Conservation (phyloP, 1,140 invertebrate species). For the Hermetia illucens region DNA sequence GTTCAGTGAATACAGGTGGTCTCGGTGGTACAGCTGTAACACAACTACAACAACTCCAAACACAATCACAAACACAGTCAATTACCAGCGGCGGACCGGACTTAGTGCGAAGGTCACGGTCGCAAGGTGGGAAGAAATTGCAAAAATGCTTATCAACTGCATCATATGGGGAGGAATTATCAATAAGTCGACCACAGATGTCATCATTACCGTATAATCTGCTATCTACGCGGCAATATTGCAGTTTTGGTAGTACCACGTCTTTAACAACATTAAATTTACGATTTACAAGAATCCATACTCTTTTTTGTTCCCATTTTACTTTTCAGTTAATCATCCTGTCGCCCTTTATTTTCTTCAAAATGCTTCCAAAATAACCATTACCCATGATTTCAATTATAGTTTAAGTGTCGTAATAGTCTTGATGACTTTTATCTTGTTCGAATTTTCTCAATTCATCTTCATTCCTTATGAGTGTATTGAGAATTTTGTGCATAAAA, state of each 20-base stretch:
- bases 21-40: not conserved
- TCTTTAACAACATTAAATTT: slow-evolving; percentile 7
- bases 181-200: slow-evolving; percentile 35
- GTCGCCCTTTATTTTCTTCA: not conserved
- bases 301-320: slow-evolving; percentile 12
- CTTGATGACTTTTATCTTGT: too few relatives aligned
- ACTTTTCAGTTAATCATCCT: slow-evolving; percentile 9
- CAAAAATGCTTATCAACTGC: slow-evolving; percentile 74
- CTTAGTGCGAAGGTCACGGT: slow-evolving; percentile 54
- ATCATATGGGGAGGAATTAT: slow-evolving; percentile 50
- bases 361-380: too few relatives aligned
- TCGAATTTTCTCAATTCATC: too few relatives aligned
- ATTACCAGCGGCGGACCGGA: slow-evolving; percentile 30
- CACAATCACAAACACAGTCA: slow-evolving; percentile 14
- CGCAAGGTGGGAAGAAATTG: slow-evolving; percentile 80
- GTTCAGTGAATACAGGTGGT: too few relatives aligned
- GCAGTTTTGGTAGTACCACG: slow-evolving; percentile 77
- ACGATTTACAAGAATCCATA: slow-evolving; percentile 4
- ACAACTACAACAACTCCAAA: not conserved
- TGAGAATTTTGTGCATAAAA: too few relatives aligned
- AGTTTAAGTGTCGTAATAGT: too few relatives aligned
- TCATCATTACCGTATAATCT: slow-evolving; percentile 44
- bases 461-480: too few relatives aligned
- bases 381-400: too few relatives aligned
- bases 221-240: slow-evolving; percentile 73